Evolutionary conservation across 2,797 vertebrate genomes (phyloP).

Genomic region (Gymnoscopelus braueri): DNA sequence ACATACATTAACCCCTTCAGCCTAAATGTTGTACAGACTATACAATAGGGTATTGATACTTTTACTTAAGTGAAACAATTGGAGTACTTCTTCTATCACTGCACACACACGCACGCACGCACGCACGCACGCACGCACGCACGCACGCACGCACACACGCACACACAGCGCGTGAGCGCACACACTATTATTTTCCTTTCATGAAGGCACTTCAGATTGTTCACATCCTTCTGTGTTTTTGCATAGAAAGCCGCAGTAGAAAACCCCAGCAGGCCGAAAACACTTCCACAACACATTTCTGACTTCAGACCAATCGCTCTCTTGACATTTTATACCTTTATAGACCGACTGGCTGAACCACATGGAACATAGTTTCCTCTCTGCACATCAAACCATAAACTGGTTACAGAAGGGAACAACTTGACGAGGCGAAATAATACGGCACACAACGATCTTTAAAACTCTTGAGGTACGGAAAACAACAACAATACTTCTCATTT

Average conservation of each 20-base stretch:
- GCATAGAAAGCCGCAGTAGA: neutral
- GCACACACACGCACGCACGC: too few relatives aligned
- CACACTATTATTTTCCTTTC: neutral
- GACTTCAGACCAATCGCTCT: slow-evolving; percentile 11
- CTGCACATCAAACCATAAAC: neutral
- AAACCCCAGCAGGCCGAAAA: slow-evolving; percentile 12
- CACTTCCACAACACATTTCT: slow-evolving; percentile 10
- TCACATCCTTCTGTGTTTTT: slow-evolving; percentile 14
- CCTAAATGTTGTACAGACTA: too few relatives aligned
- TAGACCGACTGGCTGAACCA: slow-evolving; percentile 26
- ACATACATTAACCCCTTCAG: too few relatives aligned
- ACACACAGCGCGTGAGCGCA: too few relatives aligned
- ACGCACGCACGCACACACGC: too few relatives aligned
- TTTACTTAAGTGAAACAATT: too few relatives aligned
- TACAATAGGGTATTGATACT: too few relatives aligned
- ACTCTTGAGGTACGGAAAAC: slow-evolving; percentile 8
- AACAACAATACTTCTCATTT: neutral
- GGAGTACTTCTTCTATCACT: too few relatives aligned
- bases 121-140: too few relatives aligned
- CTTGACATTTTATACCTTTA: slow-evolving; percentile 36
- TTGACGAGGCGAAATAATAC: slow-evolving; percentile 26
- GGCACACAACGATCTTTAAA: slow-evolving; percentile 23
- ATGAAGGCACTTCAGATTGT: neutral
- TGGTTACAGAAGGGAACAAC: slow-evolving; percentile 18
- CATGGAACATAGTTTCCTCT: slow-evolving; percentile 42